Evolutionary conservation across 2,888 invertebrate genomes (phyloP), one percentile per base, ranked within the genome.

Genomic region (Beris chalybata): DNA sequence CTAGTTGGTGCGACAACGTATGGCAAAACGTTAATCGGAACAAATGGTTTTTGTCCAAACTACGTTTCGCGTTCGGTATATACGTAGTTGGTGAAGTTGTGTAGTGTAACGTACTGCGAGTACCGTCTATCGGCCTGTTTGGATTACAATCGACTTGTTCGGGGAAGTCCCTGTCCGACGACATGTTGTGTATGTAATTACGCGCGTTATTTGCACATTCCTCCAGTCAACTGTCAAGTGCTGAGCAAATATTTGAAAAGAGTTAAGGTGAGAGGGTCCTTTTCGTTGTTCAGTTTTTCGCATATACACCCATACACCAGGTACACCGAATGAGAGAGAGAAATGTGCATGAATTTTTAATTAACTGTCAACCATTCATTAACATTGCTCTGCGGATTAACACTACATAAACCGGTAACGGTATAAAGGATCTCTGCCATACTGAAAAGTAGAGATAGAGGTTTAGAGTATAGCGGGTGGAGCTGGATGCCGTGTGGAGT

Each of bases 281-380:
- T 13, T 30, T 31, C 44, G 13, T n/a, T 13, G 12, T 12, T 13
- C 32, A 30, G 5, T 1, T 11, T 15, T 4, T 30, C 58, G 13
- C 30, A 47, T 59, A 31, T 5, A 59, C 48, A 47, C 11, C 9
- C 22, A 29, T 45, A 44, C 44, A 43, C 58, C 58, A 22, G 30
- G 29, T 59, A 32, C 44, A 45, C 44, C 4, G 29, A 45, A 15
- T 9, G 47, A 13, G 44, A 47, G 47, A 30, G 47, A 31, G 47
- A 47, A 30, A 59, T 43, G 45, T 45, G 45, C 15, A 43, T 59
- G 31, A 59, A 59, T 59, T 59, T 59, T 59, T 59, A 47, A 59
- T 59, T 30, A 57, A 47, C 11, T 32, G 29, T 48, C 32, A 59
- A 47, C 12, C 48, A 43, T 59, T 59, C 48, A 59, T 59, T 59